These are phyloP conservation scores for Ctenoplectra terminalis DNA, from an alignment of 1,140 invertebrate species.

Conservation along the genomic window DNA sequence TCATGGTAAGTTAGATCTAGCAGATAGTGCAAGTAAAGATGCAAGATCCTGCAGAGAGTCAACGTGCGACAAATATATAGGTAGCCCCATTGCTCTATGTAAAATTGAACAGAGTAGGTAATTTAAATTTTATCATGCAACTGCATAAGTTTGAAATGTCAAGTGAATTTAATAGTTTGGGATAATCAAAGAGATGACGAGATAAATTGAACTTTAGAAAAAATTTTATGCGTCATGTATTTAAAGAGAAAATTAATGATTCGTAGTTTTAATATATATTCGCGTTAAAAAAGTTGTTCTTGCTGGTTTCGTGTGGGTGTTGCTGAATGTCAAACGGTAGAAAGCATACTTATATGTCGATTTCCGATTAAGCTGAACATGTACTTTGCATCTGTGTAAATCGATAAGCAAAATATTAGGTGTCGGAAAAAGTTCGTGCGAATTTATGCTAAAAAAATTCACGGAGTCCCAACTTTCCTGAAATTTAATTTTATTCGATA, in stretches of 20 bases:
- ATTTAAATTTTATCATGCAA: too few relatives aligned
- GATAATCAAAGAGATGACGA: not conserved
- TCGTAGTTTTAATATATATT: constrained; percentile 9
- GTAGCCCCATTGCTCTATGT: constrained; percentile 57
- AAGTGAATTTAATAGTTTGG: not conserved
- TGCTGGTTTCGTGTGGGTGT: not conserved
- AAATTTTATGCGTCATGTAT: not conserved
- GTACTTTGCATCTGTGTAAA: too few relatives aligned
- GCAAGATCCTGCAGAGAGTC: constrained; percentile 49
- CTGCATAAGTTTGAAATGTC: not conserved
- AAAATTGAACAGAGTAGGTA: constrained; percentile 46
- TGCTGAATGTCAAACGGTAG: not conserved
- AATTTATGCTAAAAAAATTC: too few relatives aligned
- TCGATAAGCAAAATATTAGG: too few relatives aligned
- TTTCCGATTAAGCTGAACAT: not conserved
- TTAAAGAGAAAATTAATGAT: too few relatives aligned
- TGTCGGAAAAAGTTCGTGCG: too few relatives aligned
- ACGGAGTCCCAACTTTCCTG: too few relatives aligned
- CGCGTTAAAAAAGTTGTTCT: not conserved
- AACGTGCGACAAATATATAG: constrained; percentile 71
- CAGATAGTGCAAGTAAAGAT: constrained; percentile 61
- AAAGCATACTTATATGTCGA: not conserved
- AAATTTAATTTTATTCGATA: too few relatives aligned
- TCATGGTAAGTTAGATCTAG: constrained; percentile 59
- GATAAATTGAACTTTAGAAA: not conserved